Evolutionary conservation across 2,113 vertebrate species (phyloP).

Genomic region (Lynx canadensis): DNA sequence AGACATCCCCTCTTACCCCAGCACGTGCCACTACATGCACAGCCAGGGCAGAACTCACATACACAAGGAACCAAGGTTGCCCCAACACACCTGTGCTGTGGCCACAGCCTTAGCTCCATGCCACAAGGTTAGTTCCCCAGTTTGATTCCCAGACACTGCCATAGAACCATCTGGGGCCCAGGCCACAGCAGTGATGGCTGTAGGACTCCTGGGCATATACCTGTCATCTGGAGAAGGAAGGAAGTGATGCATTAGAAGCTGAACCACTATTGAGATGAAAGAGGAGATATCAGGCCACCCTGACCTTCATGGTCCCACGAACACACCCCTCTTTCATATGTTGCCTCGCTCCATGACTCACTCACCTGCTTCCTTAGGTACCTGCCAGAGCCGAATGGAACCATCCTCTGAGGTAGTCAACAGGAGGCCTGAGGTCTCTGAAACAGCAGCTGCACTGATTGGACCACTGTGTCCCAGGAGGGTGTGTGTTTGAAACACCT

Average conservation of each 20-base stretch:
- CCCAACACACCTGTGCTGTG: slow-evolving; percentile 72
- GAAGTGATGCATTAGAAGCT: not conserved
- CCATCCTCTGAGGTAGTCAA: slow-evolving; percentile 77
- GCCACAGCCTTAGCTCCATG: slow-evolving; percentile 56
- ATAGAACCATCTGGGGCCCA: slow-evolving; percentile 84
- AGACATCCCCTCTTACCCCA: not conserved
- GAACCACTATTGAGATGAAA: not conserved
- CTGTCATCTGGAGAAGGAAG: slow-evolving; percentile 57
- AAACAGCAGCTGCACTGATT: slow-evolving; percentile 70
- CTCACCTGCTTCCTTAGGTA: slow-evolving; percentile 76
- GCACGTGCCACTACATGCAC: not conserved
- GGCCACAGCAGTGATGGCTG: slow-evolving; percentile 84
- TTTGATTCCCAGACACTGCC: slow-evolving; percentile 84
- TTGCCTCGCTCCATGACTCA: not conserved
- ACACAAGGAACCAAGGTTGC: not conserved
- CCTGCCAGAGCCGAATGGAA: slow-evolving; percentile 77
- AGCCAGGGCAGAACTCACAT: not conserved
- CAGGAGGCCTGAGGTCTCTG: slow-evolving; percentile 65
- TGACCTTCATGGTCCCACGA: not conserved
- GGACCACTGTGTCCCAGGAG: slow-evolving; percentile 79
- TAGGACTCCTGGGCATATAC: not conserved
- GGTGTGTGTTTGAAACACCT: slow-evolving; percentile 79
- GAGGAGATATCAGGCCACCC: not conserved
- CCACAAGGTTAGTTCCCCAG: slow-evolving; percentile 90
- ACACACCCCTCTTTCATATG: not conserved